Evolutionary conservation across 2,797 vertebrate species (phyloP).

Genomic region (Lagocephalus sceleratus): DNA sequence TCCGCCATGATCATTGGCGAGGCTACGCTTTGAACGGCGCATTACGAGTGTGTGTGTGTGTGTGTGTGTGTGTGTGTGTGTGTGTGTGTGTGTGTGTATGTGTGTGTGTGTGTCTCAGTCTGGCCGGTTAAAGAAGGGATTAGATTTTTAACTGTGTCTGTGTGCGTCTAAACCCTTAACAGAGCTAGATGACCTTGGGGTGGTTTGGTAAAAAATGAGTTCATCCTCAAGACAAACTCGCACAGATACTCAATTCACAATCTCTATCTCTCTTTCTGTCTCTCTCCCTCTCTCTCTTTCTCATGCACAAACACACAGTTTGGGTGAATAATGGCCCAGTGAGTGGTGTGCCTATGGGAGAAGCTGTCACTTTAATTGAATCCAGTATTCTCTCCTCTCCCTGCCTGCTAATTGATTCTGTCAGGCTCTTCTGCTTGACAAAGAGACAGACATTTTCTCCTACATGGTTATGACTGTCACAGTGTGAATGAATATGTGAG

Average conservation of each 20-base stretch:
- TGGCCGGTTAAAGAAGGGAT: slow-evolving; percentile 43
- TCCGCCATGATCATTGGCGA: slow-evolving; percentile 28
- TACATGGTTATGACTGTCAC: slow-evolving; percentile 61
- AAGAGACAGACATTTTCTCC: slow-evolving; percentile 70
- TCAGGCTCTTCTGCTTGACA: slow-evolving; percentile 73
- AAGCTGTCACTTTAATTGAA: slow-evolving; percentile 77
- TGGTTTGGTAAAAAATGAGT: slow-evolving; percentile 51
- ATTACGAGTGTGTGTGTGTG: slow-evolving; percentile 3
- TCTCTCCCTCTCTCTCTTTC: not conserved
- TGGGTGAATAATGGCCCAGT: slow-evolving; percentile 69
- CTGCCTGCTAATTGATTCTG: slow-evolving; percentile 75
- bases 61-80: slow-evolving; percentile 4
- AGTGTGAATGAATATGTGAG: slow-evolving; percentile 24
- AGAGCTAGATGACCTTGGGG: slow-evolving; percentile 53
- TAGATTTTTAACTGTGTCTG: slow-evolving; percentile 47
- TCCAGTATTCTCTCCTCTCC: slow-evolving; percentile 70
- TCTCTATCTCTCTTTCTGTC: not conserved
- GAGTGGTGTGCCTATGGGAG: slow-evolving; percentile 67
- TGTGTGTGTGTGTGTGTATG: slow-evolving; percentile 16
- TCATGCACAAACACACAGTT: slow-evolving; percentile 36
- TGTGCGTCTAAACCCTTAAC: slow-evolving; percentile 55
- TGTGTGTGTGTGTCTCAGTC: too few species aligned
- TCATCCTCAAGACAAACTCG: slow-evolving; percentile 58
- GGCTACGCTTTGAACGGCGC: slow-evolving; percentile 37
- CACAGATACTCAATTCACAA: slow-evolving; percentile 12